These are phyloP conservation scores for Galerucella nymphaeae DNA, from an alignment of 2,888 invertebrate species.

Conservation along the genomic window DNA sequence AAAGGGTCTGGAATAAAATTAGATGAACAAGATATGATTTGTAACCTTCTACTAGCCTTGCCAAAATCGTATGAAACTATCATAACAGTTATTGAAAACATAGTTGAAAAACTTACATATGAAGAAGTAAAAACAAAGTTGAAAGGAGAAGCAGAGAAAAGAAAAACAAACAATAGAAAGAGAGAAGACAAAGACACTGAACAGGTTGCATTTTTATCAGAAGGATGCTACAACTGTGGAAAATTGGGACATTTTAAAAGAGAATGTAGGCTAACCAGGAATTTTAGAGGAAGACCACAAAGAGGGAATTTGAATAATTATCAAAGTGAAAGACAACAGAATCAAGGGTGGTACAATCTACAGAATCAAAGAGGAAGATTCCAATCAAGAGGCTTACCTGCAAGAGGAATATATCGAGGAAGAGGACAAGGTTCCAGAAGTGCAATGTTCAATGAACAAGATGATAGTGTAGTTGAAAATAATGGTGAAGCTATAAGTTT, in stretches of 20 bases:
- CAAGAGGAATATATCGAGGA: no score
- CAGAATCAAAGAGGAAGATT: no score
- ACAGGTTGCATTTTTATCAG: conserved; percentile 18
- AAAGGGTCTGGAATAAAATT: conserved; percentile 32
- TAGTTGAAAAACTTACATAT: no score
- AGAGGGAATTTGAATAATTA: conserved; percentile 3
- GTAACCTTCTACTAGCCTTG: conserved; percentile 35
- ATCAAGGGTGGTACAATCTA: no score
- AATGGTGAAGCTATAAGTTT: no score
- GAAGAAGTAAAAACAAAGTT: no score
- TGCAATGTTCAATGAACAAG: no score
- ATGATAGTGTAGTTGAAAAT: no score
- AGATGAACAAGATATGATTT: conserved; percentile 37
- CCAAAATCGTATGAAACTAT: conserved; percentile 26
- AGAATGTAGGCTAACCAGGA: no score
- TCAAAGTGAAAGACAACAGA: background rate
- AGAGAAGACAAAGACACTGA: conserved; percentile 3
- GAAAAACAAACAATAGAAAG: background rate
- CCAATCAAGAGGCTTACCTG: background rate
- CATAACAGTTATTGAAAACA: no score
- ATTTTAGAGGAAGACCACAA: background rate
- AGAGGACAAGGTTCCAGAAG: background rate
- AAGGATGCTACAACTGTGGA: conserved; percentile 31
- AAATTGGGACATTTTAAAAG: conserved; percentile 19
- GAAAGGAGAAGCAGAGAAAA: conserved; percentile 9